Conservation (phyloP, 2,113 vertebrate genomes). For the Morone saxatilis region DNA sequence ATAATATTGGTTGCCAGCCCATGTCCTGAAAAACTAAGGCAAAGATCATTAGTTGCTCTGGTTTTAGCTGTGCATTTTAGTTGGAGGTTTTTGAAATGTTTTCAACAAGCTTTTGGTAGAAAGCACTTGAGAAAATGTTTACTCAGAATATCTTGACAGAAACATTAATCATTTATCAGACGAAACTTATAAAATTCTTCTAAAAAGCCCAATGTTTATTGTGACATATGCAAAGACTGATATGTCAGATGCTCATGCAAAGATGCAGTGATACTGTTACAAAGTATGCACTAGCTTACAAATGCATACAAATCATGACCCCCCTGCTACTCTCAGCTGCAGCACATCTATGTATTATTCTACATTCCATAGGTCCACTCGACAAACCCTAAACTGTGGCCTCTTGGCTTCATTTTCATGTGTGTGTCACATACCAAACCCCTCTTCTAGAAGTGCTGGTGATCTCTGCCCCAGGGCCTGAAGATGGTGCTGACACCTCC, state of each 20-base stretch:
- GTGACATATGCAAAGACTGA: slow-evolving; percentile 12
- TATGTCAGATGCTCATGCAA: slow-evolving; percentile 2
- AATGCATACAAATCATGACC: not conserved
- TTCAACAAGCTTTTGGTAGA: not conserved
- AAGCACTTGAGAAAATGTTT: slow-evolving; percentile 17
- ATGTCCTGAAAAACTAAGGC: not conserved
- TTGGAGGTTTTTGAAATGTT: not conserved
- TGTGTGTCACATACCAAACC: slow-evolving; percentile 79
- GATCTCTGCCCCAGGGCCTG: slow-evolving; percentile 58
- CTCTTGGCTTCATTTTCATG: slow-evolving; percentile 77
- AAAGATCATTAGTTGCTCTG: not conserved
- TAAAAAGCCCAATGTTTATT: not conserved
- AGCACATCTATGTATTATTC: slow-evolving; percentile 56
- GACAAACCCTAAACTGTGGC: slow-evolving; percentile 62
- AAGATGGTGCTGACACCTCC: slow-evolving; percentile 34
- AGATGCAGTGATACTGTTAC: not conserved
- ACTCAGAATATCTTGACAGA: slow-evolving; percentile 21
- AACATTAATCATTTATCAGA: slow-evolving; percentile 33
- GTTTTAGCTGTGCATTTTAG: not conserved
- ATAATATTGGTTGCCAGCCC: not conserved
- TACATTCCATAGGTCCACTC: slow-evolving; percentile 72
- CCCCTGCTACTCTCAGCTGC: slow-evolving; percentile 5
- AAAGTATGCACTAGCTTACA: not conserved
- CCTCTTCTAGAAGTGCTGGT: slow-evolving; percentile 63
- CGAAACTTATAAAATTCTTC: slow-evolving; percentile 8